A percentile compares a stretch with the other conserved stretches of the same genome.
These are phyloP conservation scores for Maccullochella peelii DNA, from an alignment of 2,113 vertebrate species.

Conservation along the genomic window DNA sequence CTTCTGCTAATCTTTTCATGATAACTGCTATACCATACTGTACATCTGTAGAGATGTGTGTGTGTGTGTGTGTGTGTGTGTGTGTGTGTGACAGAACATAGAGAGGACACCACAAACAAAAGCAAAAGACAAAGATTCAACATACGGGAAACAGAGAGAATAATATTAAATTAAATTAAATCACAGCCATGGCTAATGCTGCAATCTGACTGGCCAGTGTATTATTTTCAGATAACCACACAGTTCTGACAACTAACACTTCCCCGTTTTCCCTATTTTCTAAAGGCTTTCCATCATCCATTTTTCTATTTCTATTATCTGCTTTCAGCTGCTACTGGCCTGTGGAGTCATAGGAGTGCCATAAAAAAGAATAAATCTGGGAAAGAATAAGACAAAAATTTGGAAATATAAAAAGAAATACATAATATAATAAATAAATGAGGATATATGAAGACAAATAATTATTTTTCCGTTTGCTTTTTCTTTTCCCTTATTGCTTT, in stretches of 20 bases:
- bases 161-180: neutral
- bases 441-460: too few species aligned
- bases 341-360: too few species aligned
- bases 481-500: too few species aligned
- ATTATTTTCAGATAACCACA: neutral
- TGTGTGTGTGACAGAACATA: neutral
- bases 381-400: too few species aligned
- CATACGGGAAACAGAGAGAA: neutral
- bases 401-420: too few species aligned
- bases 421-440: too few species aligned
- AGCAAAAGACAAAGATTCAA: neutral
- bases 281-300: neutral
- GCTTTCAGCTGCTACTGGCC: neutral
- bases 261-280: neutral
- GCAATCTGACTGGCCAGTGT: neutral
- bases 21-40: slow-evolving; percentile 31
- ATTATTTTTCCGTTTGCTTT: too few species aligned
- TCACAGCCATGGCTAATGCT: neutral
- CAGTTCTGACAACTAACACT: neutral
- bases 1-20: slow-evolving; percentile 49
- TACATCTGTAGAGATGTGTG: slow-evolving; percentile 12
- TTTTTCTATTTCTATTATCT: neutral
- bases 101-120: neutral
- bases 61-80: neutral
- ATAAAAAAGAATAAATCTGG: too few species aligned